Evolutionary conservation across 1,140 invertebrate genomes (phyloP).

Genomic region (Homarus americanus): DNA sequence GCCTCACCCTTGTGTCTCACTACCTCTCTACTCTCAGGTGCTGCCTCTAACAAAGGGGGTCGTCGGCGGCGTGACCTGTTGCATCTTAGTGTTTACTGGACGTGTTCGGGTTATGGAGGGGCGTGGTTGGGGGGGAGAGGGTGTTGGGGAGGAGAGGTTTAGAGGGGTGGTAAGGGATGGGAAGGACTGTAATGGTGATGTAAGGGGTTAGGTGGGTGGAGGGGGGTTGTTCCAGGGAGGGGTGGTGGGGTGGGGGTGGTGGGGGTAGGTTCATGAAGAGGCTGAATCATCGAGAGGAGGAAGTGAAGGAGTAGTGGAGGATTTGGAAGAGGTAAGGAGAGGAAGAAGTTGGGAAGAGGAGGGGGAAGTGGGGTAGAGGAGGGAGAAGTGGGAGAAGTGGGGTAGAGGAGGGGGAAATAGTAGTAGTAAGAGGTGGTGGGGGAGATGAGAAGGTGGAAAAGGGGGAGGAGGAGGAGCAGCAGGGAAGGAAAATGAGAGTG

Average conservation of each 20-base stretch:
- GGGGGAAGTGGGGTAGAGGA: not conserved
- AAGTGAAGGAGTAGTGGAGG: not conserved
- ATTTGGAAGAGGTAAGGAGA: not conserved
- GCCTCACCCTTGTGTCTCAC: too few species aligned
- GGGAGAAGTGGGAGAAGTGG: too few species aligned
- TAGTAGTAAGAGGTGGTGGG: too few species aligned
- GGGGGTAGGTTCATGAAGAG: not conserved
- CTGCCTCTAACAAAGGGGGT: conserved; percentile 4
- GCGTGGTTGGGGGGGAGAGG: not conserved
- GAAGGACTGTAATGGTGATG: too few species aligned
- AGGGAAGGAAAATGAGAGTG: too few species aligned
- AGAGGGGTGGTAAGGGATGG: too few species aligned
- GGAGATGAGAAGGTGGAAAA: not conserved
- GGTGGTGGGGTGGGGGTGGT: not conserved
- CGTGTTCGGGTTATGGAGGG: not conserved
- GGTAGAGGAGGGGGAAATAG: not conserved
- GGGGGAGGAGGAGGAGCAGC: not conserved
- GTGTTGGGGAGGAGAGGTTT: too few species aligned
- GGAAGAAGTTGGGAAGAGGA: not conserved
- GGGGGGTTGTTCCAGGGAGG: not conserved
- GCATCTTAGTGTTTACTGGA: conserved; percentile 26
- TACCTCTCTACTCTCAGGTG: too few species aligned
- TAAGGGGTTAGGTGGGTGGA: not conserved
- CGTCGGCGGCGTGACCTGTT: conserved; percentile 4
- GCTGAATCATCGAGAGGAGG: not conserved